phyloP scores from a whole-genome alignment of 2,797 vertebrate genomes.

The Myiothlypis chrysogaster region DNA sequence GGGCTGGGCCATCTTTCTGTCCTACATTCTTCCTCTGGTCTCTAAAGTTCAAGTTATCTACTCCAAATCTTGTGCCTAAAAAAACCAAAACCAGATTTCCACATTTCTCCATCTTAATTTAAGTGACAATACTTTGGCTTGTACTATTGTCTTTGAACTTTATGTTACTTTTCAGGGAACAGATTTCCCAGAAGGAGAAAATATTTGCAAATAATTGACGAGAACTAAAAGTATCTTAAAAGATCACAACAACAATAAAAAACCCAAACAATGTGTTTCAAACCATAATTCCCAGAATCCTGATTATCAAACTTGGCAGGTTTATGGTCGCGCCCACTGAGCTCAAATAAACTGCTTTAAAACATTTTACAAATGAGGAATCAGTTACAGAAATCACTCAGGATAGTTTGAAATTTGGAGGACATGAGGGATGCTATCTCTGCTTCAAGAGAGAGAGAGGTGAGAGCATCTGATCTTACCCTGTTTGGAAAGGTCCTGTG shows the following conservation, averaged over 20 bases:
- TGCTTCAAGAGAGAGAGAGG: not conserved
- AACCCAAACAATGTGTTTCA: not conserved
- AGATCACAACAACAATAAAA: not conserved
- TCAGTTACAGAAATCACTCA: not conserved
- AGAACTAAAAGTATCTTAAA: not conserved
- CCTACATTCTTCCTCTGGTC: not conserved
- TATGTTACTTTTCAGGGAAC: not conserved
- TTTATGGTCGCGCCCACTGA: not conserved
- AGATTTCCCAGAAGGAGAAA: not conserved
- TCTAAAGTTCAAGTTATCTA: not conserved
- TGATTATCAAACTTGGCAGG: not conserved
- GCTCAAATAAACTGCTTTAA: not conserved
- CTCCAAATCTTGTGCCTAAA: not conserved
- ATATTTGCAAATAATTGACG: not conserved
- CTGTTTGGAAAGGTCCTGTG: not conserved
- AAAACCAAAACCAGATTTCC: not conserved
- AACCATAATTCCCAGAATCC: not conserved
- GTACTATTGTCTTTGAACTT: not conserved
- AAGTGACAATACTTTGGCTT: not conserved
- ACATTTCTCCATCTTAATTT: not conserved
- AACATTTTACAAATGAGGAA: not conserved
- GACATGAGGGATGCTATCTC: fast-evolving
- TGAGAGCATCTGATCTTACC: not conserved
- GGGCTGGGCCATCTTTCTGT: not conserved
- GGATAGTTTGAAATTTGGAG: not conserved